These are phyloP conservation scores for Megalopta genalis DNA, from an alignment of 1,140 invertebrate species.

Conservation along the genomic window DNA sequence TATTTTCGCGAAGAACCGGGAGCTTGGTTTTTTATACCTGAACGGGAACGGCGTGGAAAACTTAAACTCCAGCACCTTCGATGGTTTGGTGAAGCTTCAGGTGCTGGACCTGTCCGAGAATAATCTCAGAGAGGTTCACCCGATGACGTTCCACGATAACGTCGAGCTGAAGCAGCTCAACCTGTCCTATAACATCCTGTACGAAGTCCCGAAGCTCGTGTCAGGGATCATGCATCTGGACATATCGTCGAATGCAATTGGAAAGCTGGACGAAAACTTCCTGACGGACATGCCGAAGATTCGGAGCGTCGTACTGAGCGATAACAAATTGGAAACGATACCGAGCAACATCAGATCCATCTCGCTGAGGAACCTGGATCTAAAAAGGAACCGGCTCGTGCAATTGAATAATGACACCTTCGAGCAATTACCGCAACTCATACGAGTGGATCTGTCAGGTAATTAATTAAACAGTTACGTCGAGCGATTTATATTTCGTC, in stretches of 20 bases:
- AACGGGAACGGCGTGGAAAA: constrained; percentile 83
- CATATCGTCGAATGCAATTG: constrained; percentile 84
- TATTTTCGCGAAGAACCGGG: constrained; percentile 83
- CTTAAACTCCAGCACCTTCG: constrained; percentile 76
- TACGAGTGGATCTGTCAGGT: constrained; percentile 74
- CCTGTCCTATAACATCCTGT: constrained; percentile 83
- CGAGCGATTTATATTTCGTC: too few relatives aligned
- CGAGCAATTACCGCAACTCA: constrained; percentile 61
- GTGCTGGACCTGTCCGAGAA: constrained; percentile 84
- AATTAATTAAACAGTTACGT: neutral
- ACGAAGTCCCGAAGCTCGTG: constrained; percentile 63
- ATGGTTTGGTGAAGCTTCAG: constrained; percentile 78
- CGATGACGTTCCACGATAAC: constrained; percentile 81
- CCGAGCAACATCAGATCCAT: constrained; percentile 58
- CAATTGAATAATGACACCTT: constrained; percentile 64
- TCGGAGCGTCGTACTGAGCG: constrained; percentile 80
- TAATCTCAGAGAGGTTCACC: constrained; percentile 80
- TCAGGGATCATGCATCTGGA: constrained; percentile 76
- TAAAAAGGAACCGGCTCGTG: constrained; percentile 68
- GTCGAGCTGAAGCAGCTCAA: constrained; percentile 82
- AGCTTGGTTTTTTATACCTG: constrained; percentile 82
- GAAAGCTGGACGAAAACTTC: constrained; percentile 79
- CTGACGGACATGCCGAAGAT: constrained; percentile 81
- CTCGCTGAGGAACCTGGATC: constrained; percentile 62
- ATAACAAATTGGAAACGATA: constrained; percentile 68